Conservation (phyloP, 1,140 invertebrate species). For the Procambarus virginalis region DNA sequence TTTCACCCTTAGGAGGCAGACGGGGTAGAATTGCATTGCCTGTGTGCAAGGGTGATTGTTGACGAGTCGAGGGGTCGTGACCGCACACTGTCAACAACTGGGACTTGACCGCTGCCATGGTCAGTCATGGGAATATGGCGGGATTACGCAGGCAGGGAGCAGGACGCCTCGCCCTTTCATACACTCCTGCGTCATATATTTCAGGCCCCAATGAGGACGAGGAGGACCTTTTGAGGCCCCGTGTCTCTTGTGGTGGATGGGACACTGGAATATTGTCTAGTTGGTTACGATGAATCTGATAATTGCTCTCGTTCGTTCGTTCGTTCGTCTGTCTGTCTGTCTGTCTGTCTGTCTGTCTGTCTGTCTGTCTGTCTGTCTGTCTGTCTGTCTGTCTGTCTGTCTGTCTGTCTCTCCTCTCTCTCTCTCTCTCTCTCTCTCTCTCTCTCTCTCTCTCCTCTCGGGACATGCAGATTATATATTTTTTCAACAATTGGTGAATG, state of each 20-base stretch:
- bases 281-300: background rate
- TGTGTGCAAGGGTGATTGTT: slow-evolving; percentile 14
- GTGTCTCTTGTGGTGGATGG: background rate
- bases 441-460: too few relatives aligned
- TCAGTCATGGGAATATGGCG: slow-evolving; percentile 27
- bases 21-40: background rate
- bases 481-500: too few relatives aligned
- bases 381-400: slow-evolving; percentile 25
- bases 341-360: background rate
- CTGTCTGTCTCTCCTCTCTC: background rate
- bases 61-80: background rate
- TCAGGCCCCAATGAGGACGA: background rate
- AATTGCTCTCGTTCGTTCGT: background rate
- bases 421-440: too few relatives aligned
- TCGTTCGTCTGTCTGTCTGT: background rate
- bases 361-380: slow-evolving; percentile 23
- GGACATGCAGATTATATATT: too few relatives aligned
- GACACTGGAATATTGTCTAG: background rate
- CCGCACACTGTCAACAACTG: slow-evolving; percentile 20
- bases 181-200: background rate
- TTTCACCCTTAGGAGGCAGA: background rate
- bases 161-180: background rate
- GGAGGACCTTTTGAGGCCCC: background rate
- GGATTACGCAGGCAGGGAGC: background rate
- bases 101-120: slow-evolving; percentile 19